Evolutionary conservation across 1,140 invertebrate species (phyloP).

Genomic region (Drosophila trapezifrons): DNA sequence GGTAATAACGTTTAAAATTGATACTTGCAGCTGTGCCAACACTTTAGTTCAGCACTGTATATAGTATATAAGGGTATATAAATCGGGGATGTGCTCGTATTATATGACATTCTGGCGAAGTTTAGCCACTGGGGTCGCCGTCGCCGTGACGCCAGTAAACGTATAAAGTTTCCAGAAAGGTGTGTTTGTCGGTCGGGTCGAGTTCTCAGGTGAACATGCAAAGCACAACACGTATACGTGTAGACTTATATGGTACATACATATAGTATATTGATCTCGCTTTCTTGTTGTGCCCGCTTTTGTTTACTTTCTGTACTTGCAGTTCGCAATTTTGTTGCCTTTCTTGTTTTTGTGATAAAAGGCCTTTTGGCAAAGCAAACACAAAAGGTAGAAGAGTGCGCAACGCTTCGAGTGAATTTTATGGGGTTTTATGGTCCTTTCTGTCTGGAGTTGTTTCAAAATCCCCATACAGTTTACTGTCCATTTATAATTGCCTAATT

Average conservation of each 20-base stretch:
- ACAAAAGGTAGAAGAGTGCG: constrained; percentile 22
- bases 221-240: constrained; percentile 7
- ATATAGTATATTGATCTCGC: constrained; percentile 51
- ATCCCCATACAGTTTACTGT: constrained; percentile 7
- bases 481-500: constrained; percentile 20
- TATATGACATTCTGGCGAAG: constrained; percentile 52
- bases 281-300: constrained; percentile 38
- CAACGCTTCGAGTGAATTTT: constrained; percentile 38
- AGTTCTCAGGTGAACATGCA: constrained; percentile 18
- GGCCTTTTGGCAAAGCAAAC: constrained; percentile 24
- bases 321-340: constrained; percentile 11
- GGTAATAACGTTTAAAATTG: no score
- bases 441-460: constrained; percentile 27
- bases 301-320: constrained; percentile 35
- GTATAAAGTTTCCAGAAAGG: constrained; percentile 56
- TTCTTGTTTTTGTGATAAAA: constrained; percentile 21
- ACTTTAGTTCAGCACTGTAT: no score
- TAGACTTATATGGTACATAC: constrained; percentile 7
- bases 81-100: constrained; percentile 41
- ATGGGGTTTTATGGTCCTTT: constrained; percentile 33
- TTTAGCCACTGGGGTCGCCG: constrained; percentile 38
- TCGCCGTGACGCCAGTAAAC: constrained; percentile 28
- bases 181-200: constrained; percentile 44
- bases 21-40: no score
- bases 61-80: constrained; percentile 5